Evolutionary conservation across 2,797 vertebrate genomes (phyloP).

Genomic region (Masticophis lateralis): DNA sequence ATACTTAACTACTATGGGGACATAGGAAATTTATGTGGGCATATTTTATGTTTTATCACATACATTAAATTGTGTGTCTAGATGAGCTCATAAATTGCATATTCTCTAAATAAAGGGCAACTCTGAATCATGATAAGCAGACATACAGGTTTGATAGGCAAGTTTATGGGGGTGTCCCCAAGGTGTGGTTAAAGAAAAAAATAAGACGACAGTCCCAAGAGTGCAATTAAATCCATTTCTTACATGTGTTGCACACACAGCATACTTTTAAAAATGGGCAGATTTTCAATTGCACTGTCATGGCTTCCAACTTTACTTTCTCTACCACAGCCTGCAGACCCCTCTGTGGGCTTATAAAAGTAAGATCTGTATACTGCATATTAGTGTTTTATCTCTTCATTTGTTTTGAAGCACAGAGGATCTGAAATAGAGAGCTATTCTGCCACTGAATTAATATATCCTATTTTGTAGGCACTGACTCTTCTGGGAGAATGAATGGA

Average conservation of each 20-base stretch:
- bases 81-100: background rate
- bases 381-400: background rate
- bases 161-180: background rate
- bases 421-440: slow-evolving; percentile 13
- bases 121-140: background rate
- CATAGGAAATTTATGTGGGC: background rate
- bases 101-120: background rate
- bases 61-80: background rate
- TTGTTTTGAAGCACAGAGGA: background rate
- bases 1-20: background rate
- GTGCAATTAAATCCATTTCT: background rate
- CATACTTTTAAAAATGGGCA: background rate
- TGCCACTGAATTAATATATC: background rate
- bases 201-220: background rate
- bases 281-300: background rate
- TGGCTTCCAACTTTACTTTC: background rate
- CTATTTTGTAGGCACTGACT: background rate
- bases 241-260: background rate
- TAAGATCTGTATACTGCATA: background rate
- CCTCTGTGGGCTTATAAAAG: background rate
- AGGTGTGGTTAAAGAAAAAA: background rate
- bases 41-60: background rate
- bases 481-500: background rate
- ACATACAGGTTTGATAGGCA: background rate
- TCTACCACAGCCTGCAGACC: background rate